Percentiles rank a stretch among this genome's conserved stretches.
Conservation (phyloP, 2,113 vertebrate genomes). For the Amazona vittata region DNA sequence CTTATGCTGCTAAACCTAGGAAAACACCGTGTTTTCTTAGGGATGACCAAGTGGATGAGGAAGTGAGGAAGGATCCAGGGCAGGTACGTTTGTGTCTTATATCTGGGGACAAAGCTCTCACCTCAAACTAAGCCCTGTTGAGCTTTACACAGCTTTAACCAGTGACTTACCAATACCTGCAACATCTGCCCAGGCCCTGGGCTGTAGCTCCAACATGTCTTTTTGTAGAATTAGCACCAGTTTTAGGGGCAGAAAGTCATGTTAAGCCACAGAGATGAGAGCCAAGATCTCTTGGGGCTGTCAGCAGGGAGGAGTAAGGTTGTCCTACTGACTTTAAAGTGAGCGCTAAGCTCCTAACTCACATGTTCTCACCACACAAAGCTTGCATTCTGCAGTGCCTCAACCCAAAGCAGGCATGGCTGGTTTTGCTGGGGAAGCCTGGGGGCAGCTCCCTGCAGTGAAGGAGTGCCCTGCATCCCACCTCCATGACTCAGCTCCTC, state of each 20-base stretch:
- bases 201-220: background rate
- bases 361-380: background rate
- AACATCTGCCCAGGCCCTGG: background rate
- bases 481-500: background rate
- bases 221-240: background rate
- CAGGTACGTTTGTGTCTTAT: background rate
- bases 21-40: background rate
- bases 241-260: background rate
- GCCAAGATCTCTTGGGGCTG: background rate
- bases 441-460: background rate
- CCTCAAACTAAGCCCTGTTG: background rate
- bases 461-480: background rate
- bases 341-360: background rate
- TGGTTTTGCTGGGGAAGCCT: background rate
- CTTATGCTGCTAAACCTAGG: slow-evolving; percentile 43
- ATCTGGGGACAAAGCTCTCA: background rate
- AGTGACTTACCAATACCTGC: background rate
- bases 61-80: background rate
- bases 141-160: slow-evolving; percentile 8
- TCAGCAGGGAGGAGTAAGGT: background rate
- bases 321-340: background rate
- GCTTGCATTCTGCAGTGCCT: background rate
- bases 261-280: background rate
- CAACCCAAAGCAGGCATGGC: background rate
- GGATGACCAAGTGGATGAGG: background rate